A percentile compares a stretch with the other conserved stretches of the same genome.
Conservation (phyloP, 2,113 vertebrate genomes). For the Myotis lucifugus region DNA sequence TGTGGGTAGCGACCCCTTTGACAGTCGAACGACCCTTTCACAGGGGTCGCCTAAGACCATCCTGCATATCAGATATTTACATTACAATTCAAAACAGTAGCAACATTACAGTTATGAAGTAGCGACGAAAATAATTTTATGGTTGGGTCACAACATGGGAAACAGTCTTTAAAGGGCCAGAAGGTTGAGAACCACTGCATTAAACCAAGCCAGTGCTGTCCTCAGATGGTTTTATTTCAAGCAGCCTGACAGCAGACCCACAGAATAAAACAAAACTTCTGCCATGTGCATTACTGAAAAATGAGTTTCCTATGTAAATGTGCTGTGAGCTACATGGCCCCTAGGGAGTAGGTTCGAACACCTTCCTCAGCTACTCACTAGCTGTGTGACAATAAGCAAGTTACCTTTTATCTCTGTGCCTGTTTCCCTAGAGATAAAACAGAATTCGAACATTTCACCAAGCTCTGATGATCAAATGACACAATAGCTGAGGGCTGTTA, state of each 20-base stretch:
- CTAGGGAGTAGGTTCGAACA: neutral
- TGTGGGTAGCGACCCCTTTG: too few species aligned
- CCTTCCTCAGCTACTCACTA: neutral
- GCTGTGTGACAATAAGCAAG: neutral
- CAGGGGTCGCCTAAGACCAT: too few species aligned
- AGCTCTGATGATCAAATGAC: neutral
- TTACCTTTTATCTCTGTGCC: neutral
- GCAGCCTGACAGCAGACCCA: neutral
- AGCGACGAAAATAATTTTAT: too few species aligned
- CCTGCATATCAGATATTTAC: too few species aligned
- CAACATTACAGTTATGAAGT: too few species aligned
- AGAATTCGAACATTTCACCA: neutral
- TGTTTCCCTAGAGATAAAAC: neutral
- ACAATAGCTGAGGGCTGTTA: neutral
- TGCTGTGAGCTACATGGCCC: neutral
- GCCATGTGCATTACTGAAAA: neutral
- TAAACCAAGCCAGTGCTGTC: neutral
- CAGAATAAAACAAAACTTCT: neutral
- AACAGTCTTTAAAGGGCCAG: too few species aligned
- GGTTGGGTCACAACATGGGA: too few species aligned
- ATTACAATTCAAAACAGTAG: too few species aligned
- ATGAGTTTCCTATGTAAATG: neutral
- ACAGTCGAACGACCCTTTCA: too few species aligned
- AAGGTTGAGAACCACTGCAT: neutral
- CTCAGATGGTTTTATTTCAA: conserved; percentile 10